Conservation (phyloP, 2,888 invertebrate genomes). For the Carpatolechia fugitivella region DNA sequence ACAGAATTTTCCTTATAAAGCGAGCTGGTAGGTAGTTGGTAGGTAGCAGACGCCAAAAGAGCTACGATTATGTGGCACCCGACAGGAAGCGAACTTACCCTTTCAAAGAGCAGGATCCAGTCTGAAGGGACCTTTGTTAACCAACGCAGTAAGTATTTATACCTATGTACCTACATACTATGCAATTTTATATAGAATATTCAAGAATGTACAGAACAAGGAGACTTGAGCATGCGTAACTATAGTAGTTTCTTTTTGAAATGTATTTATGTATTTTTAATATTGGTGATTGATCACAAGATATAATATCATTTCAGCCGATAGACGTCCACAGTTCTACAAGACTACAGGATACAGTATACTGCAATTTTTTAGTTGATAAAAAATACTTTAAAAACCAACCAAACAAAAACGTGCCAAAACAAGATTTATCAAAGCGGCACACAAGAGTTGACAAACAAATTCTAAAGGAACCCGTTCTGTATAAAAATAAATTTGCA, state of each 20-base stretch:
- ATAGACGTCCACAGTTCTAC: too few species aligned
- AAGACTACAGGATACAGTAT: too few species aligned
- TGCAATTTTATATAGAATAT: background rate
- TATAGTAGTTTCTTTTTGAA: too few species aligned
- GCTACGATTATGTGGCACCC: constrained; percentile 41
- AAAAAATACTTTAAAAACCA: too few species aligned
- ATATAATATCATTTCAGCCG: too few species aligned
- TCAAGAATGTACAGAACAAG: too few species aligned
- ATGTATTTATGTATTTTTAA: too few species aligned
- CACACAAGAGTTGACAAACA: constrained; percentile 37
- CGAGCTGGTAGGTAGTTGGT: constrained; percentile 23
- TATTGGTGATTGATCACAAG: too few species aligned
- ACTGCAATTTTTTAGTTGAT: too few species aligned
- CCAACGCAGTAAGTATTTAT: constrained; percentile 23
- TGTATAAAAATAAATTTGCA: constrained; percentile 74
- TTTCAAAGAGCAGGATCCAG: constrained; percentile 36
- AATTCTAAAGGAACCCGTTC: constrained; percentile 38
- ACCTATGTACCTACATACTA: background rate
- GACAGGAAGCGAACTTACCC: constrained; percentile 29
- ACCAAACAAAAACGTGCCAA: background rate
- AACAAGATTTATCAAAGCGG: background rate
- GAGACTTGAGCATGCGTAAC: too few species aligned
- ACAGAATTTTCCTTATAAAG: constrained; percentile 38
- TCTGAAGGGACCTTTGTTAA: constrained; percentile 37
- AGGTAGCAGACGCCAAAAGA: constrained; percentile 35